Conservation (phyloP, 2,888 invertebrate species). For the Meiosimyza platycephala region DNA sequence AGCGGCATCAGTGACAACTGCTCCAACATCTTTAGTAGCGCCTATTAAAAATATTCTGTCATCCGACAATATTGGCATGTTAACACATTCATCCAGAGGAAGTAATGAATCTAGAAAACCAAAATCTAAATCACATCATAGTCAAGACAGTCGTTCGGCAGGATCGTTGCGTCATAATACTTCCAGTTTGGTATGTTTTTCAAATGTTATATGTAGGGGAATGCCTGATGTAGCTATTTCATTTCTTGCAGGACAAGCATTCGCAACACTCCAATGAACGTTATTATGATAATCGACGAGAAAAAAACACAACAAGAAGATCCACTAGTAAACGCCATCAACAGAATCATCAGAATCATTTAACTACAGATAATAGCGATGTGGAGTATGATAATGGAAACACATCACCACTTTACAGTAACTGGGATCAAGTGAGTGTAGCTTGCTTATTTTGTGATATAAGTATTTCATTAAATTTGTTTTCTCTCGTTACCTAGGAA, state of each 20-base stretch:
- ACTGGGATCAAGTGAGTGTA: slow-evolving; percentile 72
- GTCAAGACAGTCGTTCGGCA: slow-evolving; percentile 46
- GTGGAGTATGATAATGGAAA: slow-evolving; percentile 73
- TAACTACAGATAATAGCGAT: slow-evolving; percentile 62
- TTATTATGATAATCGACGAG: slow-evolving; percentile 48
- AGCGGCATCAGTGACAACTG: slow-evolving; percentile 37
- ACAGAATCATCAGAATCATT: slow-evolving; percentile 48
- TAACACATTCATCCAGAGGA: slow-evolving; percentile 61
- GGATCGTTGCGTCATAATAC: slow-evolving; percentile 55
- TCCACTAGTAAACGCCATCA: slow-evolving; percentile 48
- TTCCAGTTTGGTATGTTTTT: slow-evolving; percentile 51
- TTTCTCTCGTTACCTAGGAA: slow-evolving; percentile 54
- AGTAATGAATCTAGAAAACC: slow-evolving; percentile 57
- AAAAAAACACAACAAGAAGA: slow-evolving; percentile 54
- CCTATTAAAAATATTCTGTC: slow-evolving; percentile 50
- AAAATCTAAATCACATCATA: slow-evolving; percentile 43
- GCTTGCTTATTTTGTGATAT: too few species aligned
- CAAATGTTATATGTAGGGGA: too few species aligned
- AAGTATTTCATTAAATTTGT: neutral
- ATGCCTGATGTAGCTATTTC: neutral
- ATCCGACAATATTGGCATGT: slow-evolving; percentile 60
- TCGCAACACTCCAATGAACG: slow-evolving; percentile 50
- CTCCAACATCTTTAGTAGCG: slow-evolving; percentile 38
- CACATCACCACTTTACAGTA: slow-evolving; percentile 76
- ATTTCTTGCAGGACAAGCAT: slow-evolving; percentile 54